Percentiles rank a stretch among this genome's conserved stretches.
Evolutionary conservation across 2,888 invertebrate genomes (phyloP).

Genomic region (Axea sp.): DNA sequence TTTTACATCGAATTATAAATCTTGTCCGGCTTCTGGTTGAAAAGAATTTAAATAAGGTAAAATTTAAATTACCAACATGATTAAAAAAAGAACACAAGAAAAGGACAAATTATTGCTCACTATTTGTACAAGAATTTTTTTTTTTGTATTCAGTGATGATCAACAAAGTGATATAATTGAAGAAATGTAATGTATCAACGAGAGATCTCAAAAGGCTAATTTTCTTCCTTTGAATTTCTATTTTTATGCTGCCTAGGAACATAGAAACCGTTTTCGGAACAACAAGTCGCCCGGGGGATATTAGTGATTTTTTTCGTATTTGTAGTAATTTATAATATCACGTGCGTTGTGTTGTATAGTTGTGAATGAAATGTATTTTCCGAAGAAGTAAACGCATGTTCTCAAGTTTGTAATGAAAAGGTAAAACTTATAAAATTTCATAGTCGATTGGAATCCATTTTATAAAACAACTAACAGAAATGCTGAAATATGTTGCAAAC

Average conservation of each 20-base stretch:
- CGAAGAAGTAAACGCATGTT: conserved; percentile 26
- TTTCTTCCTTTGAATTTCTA: conserved; percentile 62
- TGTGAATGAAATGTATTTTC: conserved; percentile 45
- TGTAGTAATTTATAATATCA: conserved; percentile 71
- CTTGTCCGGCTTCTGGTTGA: conserved; percentile 57
- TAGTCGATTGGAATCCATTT: conserved; percentile 24
- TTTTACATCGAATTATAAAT: conserved; percentile 57
- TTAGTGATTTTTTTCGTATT: conserved; percentile 71
- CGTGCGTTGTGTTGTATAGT: conserved; percentile 64
- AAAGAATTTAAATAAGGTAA: conserved; percentile 4
- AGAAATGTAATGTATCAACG: conserved; percentile 47
- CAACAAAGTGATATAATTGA: conserved; percentile 26
- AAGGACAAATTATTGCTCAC: conserved; percentile 49
- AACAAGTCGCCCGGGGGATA: conserved; percentile 65
- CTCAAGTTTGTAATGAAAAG: conserved; percentile 17
- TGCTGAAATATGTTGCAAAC: too few relatives aligned
- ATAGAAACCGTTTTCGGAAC: conserved; percentile 32
- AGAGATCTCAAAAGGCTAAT: conserved; percentile 66
- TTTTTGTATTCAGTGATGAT: conserved; percentile 48
- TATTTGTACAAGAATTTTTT: conserved; percentile 59
- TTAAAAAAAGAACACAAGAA: not conserved
- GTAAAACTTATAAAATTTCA: not conserved
- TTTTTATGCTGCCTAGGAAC: conserved; percentile 39
- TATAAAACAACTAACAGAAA: too few relatives aligned
- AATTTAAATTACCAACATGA: not conserved